phyloP scores from a whole-genome alignment of 1,140 invertebrate species.

The Apis dorsata region DNA sequence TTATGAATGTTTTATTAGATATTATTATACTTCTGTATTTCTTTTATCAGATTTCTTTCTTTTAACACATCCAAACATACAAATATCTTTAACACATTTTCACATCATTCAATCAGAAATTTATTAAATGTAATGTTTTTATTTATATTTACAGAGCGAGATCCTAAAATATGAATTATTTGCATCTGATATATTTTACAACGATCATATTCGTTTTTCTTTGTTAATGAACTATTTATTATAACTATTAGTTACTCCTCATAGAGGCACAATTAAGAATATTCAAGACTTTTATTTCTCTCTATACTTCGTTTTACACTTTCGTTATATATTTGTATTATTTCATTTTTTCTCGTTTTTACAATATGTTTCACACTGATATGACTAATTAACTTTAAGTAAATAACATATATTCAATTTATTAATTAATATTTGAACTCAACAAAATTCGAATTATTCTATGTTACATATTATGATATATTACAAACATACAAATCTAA shows the following conservation, averaged over 20 bases:
- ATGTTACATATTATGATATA: background rate
- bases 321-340: background rate
- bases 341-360: conserved; percentile 6
- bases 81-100: no score
- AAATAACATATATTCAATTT: conserved; percentile 2
- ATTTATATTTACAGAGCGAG: no score
- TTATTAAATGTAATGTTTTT: no score
- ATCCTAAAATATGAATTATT: no score
- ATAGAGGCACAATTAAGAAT: conserved; percentile 11
- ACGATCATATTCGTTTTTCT: background rate
- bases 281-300: conserved; percentile 20
- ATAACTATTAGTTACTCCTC: conserved; percentile 17
- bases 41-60: no score
- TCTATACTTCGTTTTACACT: background rate
- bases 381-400: background rate
- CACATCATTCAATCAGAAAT: no score
- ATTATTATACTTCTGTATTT: no score
- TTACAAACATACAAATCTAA: no score
- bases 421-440: conserved; percentile 28
- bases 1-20: no score
- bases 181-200: background rate
- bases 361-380: background rate
- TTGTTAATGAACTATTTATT: conserved; percentile 39
- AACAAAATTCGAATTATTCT: background rate
- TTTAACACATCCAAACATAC: no score